Base-by-base conservation (phyloP, 2,113 vertebrate genomes). In the Syrrhaptes paradoxus region DNA sequence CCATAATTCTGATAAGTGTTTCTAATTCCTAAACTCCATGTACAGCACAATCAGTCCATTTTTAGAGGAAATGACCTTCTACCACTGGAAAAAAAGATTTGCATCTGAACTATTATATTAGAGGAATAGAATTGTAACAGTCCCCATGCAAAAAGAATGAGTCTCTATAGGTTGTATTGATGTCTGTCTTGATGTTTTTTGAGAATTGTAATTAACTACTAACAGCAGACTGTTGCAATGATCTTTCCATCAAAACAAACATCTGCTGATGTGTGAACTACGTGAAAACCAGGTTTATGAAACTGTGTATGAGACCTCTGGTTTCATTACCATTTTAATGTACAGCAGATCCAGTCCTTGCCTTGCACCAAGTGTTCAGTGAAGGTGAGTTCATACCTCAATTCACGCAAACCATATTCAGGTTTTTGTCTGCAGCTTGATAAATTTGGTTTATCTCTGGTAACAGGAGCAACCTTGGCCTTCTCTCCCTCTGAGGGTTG, bases 71-170 rank as follows among this genome's bases (percentile, higher is more conserved):
- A 85, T 59, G 48, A 24, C 55, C 62, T 72, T 81, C 84, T 76
- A 62, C 28, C 18, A 12, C 71, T 66, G 29, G 45, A 43, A 82
- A 92, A 93, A 96, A 24, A 93, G 82, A 86, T 84, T 86, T 87
- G 15, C 12, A 66, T 45, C 72, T 32, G 43, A 58, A 88, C 55
- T 32, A 34, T 90, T 82, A 76, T 22, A 51, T 96, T 95, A 45
- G 6, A 63, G 19, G 77, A 89, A n/a, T 22, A 61, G 32, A 87
- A 57, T 62, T 85, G 41, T 86, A 95, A 79, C 17, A 51, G 8
- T 90, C 11, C 12, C 52, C 36, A 36, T 86, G 38, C 72, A 70
- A 48, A 93, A 92, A 41, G 25, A 96, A 84, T 77, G 59, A 4
- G 20, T 84, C 68, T 77, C 86, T 22, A 38, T 19, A 62, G 36